Evolutionary conservation across 2,888 invertebrate genomes (phyloP).

Genomic region (Oligia latruncula): DNA sequence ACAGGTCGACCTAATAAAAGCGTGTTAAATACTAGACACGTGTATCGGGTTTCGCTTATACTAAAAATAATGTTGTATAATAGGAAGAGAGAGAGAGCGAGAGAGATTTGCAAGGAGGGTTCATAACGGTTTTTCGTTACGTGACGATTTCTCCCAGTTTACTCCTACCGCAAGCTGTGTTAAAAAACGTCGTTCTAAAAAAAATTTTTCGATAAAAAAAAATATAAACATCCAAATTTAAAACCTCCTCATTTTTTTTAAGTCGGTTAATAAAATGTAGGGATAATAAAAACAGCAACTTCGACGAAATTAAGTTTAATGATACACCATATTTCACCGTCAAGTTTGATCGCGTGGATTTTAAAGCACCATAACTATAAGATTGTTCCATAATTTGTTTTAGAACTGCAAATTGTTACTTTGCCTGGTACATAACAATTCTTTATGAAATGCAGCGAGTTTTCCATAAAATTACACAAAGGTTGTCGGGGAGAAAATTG

Average conservation of each 20-base stretch:
- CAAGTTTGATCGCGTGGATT: constrained; percentile 37
- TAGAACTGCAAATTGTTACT: constrained; percentile 39
- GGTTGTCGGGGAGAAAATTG: constrained; percentile 44
- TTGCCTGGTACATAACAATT: constrained; percentile 24
- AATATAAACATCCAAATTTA: too few species aligned
- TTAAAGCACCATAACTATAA: constrained; percentile 1
- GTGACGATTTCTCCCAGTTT: not conserved
- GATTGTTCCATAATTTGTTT: constrained; percentile 19
- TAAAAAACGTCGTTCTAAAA: too few species aligned
- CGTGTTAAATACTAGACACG: too few species aligned
- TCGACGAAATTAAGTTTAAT: constrained; percentile 11
- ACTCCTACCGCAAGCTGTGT: not conserved
- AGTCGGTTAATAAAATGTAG: too few species aligned
- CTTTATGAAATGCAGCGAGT: constrained; percentile 41
- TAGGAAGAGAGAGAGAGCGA: too few species aligned
- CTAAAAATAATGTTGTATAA: too few species aligned
- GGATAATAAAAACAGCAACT: not conserved
- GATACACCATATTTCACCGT: constrained; percentile 21
- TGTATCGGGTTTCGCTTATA: too few species aligned
- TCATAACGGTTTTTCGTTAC: too few species aligned
- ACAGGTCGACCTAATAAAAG: too few species aligned
- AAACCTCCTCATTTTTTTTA: too few species aligned
- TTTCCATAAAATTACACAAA: constrained; percentile 31
- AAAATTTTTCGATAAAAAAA: too few species aligned
- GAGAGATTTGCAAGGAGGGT: too few species aligned